phyloP scores from a whole-genome alignment of 2,888 invertebrate species.

The Callyntrura guangdongensis region DNA sequence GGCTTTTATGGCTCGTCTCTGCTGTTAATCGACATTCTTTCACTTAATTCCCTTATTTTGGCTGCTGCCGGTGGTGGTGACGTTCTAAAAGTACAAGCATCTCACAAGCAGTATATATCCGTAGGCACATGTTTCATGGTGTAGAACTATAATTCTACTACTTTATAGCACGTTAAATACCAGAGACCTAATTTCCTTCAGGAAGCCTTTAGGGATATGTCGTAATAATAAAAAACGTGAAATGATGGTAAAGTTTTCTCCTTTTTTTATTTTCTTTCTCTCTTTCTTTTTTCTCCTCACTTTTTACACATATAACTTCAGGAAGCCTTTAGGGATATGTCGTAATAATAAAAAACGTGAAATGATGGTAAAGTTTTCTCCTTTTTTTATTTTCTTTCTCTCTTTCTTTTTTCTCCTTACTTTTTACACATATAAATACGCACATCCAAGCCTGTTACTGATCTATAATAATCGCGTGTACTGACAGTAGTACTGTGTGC shows the following conservation, averaged over 20 bases:
- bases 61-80: constrained; percentile 26
- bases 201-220: constrained; percentile 70
- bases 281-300: constrained; percentile 17
- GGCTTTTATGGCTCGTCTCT: constrained; percentile 70
- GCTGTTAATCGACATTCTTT: constrained; percentile 78
- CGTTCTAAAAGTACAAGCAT: constrained; percentile 23
- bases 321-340: constrained; percentile 70
- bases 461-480: constrained; percentile 65
- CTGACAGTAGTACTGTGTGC: neutral
- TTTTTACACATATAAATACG: neutral
- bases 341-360: constrained; percentile 71
- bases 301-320: constrained; percentile 30
- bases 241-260: constrained; percentile 74
- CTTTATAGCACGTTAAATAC: constrained; percentile 69
- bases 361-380: constrained; percentile 74
- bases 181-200: constrained; percentile 74
- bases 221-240: constrained; percentile 71
- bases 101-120: constrained; percentile 24
- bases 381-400: constrained; percentile 47
- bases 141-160: constrained; percentile 3
- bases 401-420: constrained; percentile 28
- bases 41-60: constrained; percentile 74
- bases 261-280: constrained; percentile 47
- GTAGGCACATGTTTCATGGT: neutral
- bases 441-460: constrained; percentile 28